These are phyloP conservation scores for Tenthredo amoena DNA, from an alignment of 2,888 invertebrate genomes.

Conservation along the genomic window DNA sequence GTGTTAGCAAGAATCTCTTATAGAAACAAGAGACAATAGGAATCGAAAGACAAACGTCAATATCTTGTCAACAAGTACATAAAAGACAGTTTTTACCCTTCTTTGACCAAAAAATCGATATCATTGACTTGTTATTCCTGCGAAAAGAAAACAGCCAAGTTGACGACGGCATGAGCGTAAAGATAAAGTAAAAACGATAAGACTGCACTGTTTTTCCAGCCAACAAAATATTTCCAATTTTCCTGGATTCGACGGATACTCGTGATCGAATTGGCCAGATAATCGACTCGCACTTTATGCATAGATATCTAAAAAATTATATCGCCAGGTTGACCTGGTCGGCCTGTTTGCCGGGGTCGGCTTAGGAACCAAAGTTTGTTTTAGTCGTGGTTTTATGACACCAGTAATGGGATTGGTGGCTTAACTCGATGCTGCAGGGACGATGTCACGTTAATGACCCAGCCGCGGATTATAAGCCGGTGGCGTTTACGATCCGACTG, in stretches of 20 bases:
- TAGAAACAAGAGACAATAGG: neutral
- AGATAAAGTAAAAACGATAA: neutral
- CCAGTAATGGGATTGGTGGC: slow-evolving; percentile 43
- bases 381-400: slow-evolving; percentile 44
- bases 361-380: slow-evolving; percentile 28
- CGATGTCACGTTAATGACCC: slow-evolving; percentile 45
- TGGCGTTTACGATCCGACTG: slow-evolving; percentile 39
- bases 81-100: neutral
- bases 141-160: slow-evolving; percentile 1
- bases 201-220: neutral
- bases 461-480: slow-evolving; percentile 37
- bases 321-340: slow-evolving; percentile 27
- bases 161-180: neutral
- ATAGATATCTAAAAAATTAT: neutral
- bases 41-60: neutral
- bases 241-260: neutral
- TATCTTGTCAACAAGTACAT: neutral
- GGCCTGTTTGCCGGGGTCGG: neutral
- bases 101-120: slow-evolving; percentile 1
- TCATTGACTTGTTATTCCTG: slow-evolving; percentile 27
- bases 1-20: neutral
- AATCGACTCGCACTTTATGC: neutral
- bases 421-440: slow-evolving; percentile 43
- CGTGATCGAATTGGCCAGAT: neutral
- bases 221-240: neutral